Base-by-base conservation (phyloP, 2,888 invertebrate genomes). In the Papilio gigon region DNA sequence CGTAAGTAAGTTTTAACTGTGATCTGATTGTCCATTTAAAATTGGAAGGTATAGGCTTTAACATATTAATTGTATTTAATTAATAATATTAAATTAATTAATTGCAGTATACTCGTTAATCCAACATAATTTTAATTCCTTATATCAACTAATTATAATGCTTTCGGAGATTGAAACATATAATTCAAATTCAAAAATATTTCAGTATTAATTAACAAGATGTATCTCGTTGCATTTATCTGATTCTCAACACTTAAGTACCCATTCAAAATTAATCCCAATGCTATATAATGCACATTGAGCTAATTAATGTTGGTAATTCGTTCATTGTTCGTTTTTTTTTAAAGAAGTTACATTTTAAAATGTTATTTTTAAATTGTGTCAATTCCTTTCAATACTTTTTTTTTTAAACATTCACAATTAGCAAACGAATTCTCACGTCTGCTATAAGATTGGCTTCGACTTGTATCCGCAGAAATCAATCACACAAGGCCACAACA, bases 401-500 rank as follows among this genome's bases (percentile, higher is more conserved):
- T 14, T 47, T 68, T 11, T n/a, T 20, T 40, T 56, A 61, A 65
- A 60, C 65, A 53, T 20, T 30, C 6, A 14, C 14, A 37, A 59
- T 42, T 70, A 70, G 44, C 73, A 40, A 17, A 74, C 66, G 68
- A 70, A 74, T 74, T 73, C 74, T 73, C 72, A 72, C 68, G 73
- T 74, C 68, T 68, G 71, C 67, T 73, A 71, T 71, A 72, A 73
- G 70, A 73, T 70, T 72, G 73, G 70, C 30, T 27, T 27, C n/a
- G 22, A 37, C 20, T 27, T 12, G 4, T 37, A 37, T 37, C 79
- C 80, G 76, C 74, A 85, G 81, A 87, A 84, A 84, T 82, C 81
- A 78, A 87, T 84, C 87, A 87, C 86, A 87, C 87, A 77, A 89
- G 86, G 84, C 73, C 74, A 64, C 70, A 82, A 77, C 79, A 85